These are phyloP conservation scores for Pseudopodoces humilis DNA, from an alignment of 2,113 vertebrate genomes.

Conservation along the genomic window DNA sequence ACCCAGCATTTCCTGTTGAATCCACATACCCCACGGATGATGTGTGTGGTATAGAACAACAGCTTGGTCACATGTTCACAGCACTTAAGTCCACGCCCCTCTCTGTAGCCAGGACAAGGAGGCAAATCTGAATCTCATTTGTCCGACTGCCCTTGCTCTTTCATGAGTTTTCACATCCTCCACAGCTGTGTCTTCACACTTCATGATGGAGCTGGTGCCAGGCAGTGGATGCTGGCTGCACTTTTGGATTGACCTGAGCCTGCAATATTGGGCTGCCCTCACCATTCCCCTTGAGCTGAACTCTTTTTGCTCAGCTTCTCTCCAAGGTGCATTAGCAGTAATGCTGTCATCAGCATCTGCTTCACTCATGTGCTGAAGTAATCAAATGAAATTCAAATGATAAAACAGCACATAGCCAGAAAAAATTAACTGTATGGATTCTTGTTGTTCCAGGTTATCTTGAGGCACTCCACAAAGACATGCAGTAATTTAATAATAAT, in stretches of 20 bases:
- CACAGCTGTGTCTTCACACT: neutral
- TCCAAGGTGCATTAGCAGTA: neutral
- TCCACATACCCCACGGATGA: neutral
- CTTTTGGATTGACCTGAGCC: neutral
- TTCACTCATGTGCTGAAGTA: neutral
- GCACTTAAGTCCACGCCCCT: accelerated
- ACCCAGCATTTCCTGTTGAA: neutral
- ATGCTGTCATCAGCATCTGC: neutral
- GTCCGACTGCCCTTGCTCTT: neutral
- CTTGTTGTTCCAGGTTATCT: neutral
- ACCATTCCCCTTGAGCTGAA: neutral
- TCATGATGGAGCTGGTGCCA: neutral
- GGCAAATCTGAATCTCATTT: neutral
- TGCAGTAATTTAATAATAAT: neutral
- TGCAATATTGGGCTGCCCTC: neutral
- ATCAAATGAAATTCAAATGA: neutral
- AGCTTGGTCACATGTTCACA: neutral
- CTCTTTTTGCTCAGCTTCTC: neutral
- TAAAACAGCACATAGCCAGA: neutral
- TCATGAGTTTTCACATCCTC: neutral
- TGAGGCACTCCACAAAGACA: neutral
- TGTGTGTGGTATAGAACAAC: neutral
- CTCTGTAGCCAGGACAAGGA: neutral
- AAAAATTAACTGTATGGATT: neutral
- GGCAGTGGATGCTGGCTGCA: neutral